Conservation (phyloP, 2,797 vertebrate species). For the Scyliorhinus canicula region DNA sequence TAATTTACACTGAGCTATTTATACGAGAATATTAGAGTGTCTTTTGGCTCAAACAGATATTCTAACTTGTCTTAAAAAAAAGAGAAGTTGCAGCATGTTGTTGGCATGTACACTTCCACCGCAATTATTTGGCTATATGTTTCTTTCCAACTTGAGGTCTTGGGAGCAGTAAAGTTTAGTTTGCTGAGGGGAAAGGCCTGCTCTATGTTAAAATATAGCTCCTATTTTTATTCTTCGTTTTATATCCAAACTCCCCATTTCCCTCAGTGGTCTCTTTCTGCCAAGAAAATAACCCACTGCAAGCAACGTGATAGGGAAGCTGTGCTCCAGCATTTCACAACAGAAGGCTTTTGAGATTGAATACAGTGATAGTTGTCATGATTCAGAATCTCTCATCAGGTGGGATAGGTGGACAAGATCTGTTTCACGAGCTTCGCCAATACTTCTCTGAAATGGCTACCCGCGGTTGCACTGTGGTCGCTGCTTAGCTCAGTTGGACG, state of each 20-base stretch:
- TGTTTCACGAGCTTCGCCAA: background rate
- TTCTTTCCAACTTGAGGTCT: background rate
- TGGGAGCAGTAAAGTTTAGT: background rate
- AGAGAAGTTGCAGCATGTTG: slow-evolving; percentile 16
- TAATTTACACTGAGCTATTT: slow-evolving; percentile 24
- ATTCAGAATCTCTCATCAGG: background rate
- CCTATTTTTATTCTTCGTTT: background rate
- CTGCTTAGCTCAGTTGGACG: background rate
- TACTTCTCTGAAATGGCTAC: background rate
- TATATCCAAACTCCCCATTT: background rate
- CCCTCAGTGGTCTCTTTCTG: background rate
- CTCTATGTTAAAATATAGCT: background rate
- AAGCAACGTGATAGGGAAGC: background rate
- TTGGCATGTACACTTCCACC: background rate
- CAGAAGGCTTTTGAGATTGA: background rate
- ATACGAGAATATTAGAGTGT: slow-evolving; percentile 8
- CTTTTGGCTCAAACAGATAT: background rate
- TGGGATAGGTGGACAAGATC: background rate
- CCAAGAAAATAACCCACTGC: background rate
- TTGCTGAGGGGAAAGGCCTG: background rate
- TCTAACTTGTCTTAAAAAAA: slow-evolving; percentile 1
- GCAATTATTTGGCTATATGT: background rate
- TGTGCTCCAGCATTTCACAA: background rate
- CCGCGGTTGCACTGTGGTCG: background rate
- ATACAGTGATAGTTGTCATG: background rate